Evolutionary conservation across 2,797 vertebrate genomes (phyloP).

Genomic region (Cossypha caffra): DNA sequence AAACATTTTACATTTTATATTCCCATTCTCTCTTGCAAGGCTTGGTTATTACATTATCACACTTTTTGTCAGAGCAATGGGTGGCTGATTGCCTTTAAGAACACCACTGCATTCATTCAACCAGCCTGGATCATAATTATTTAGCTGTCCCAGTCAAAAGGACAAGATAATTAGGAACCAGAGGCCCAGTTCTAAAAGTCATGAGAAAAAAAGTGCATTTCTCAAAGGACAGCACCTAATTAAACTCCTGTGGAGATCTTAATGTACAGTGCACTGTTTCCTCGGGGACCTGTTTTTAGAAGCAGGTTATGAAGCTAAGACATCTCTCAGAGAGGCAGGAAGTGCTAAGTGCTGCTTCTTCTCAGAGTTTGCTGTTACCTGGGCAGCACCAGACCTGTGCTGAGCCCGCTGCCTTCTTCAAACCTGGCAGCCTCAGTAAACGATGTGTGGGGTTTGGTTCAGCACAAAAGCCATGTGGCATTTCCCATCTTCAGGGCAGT

Average conservation of each 20-base stretch:
- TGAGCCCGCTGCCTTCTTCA: not conserved
- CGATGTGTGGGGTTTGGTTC: not conserved
- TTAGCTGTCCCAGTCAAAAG: not conserved
- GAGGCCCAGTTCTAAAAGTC: not conserved
- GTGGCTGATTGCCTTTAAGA: not conserved
- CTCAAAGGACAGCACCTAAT: not conserved
- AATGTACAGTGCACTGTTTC: not conserved
- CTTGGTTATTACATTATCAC: not conserved
- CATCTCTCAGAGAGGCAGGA: not conserved
- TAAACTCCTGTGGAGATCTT: not conserved
- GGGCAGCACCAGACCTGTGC: not conserved
- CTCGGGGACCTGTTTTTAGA: not conserved
- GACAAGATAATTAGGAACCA: not conserved
- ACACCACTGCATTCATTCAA: not conserved
- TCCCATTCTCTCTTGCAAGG: not conserved
- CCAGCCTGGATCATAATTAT: not conserved
- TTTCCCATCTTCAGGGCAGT: not conserved
- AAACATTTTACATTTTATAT: not conserved
- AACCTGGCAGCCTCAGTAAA: not conserved
- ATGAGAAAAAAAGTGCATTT: not conserved
- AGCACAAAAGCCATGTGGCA: not conserved
- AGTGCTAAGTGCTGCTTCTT: not conserved
- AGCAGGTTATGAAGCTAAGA: not conserved
- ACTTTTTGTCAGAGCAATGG: not conserved
- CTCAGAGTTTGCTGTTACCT: not conserved